Conservation (phyloP, 2,797 vertebrate genomes). For the Knipowitschia caucasica region DNA sequence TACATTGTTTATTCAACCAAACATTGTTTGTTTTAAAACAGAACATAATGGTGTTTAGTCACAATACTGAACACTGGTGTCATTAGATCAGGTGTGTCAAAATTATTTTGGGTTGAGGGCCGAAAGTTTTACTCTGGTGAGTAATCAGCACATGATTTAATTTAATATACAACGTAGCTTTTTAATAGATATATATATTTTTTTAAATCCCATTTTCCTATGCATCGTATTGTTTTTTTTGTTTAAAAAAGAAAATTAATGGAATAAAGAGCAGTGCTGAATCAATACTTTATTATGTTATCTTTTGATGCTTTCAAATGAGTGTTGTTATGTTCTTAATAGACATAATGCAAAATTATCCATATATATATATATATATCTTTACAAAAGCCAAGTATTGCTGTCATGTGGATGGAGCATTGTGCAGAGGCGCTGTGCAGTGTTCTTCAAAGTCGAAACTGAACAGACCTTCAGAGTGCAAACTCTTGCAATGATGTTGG, state of each 20-base stretch:
- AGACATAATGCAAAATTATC: neutral
- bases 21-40: too few relatives aligned
- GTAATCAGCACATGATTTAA: too few relatives aligned
- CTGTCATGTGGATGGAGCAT: constrained; percentile 17
- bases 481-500: constrained; percentile 48
- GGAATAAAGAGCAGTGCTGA: neutral
- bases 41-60: too few relatives aligned
- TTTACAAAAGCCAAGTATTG: constrained; percentile 10
- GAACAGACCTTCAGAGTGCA: constrained; percentile 57
- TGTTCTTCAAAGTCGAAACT: constrained; percentile 44
- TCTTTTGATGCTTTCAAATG: constrained; percentile 12
- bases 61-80: too few relatives aligned
- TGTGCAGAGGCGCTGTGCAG: constrained; percentile 14
- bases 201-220: too few relatives aligned
- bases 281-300: constrained; percentile 14
- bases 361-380: constrained; percentile 11
- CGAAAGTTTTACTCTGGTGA: too few relatives aligned
- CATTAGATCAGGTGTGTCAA: too few relatives aligned
- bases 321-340: constrained; percentile 11
- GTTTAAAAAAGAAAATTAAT: too few relatives aligned
- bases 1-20: too few relatives aligned
- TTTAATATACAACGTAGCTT: too few relatives aligned
- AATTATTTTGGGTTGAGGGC: too few relatives aligned
- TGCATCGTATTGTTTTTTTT: constrained; percentile 17
- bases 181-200: too few relatives aligned